Conservation (phyloP, 2,888 invertebrate species). For the Pelosia muscerda region DNA sequence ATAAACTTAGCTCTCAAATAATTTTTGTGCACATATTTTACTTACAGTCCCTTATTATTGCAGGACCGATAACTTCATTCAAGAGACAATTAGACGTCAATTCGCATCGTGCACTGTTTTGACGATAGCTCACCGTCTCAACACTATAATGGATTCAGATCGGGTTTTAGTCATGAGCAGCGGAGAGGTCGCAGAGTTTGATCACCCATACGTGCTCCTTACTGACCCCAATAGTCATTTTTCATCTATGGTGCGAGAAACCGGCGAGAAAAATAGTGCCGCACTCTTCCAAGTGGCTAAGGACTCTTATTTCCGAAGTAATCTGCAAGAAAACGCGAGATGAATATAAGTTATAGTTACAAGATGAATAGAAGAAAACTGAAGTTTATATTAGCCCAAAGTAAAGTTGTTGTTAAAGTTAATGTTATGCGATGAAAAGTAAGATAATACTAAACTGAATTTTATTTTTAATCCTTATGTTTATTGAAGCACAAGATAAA, state of each 20-base stretch:
- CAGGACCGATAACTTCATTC: conserved; percentile 93
- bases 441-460: neutral
- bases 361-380: neutral
- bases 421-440: neutral
- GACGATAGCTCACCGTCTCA: conserved; percentile 96
- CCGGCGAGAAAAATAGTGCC: conserved; percentile 85
- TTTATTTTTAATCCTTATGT: neutral
- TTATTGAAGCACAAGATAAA: neutral
- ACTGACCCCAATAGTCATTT: conserved; percentile 84
- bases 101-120: conserved; percentile 94
- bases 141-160: conserved; percentile 96
- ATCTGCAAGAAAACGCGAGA: conserved; percentile 69
- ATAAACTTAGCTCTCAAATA: conserved; percentile 4
- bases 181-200: conserved; percentile 88
- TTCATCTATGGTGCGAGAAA: conserved; percentile 87
- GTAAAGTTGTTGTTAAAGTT: neutral
- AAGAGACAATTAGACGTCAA: conserved; percentile 92
- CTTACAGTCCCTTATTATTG: conserved; percentile 27
- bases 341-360: conserved; percentile 40
- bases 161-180: conserved; percentile 90
- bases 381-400: neutral
- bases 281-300: conserved; percentile 81
- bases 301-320: conserved; percentile 73
- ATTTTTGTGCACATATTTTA: conserved; percentile 9
- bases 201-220: conserved; percentile 87